Conservation (phyloP, 2,888 invertebrate species). For the Conchocele bisecta region DNA sequence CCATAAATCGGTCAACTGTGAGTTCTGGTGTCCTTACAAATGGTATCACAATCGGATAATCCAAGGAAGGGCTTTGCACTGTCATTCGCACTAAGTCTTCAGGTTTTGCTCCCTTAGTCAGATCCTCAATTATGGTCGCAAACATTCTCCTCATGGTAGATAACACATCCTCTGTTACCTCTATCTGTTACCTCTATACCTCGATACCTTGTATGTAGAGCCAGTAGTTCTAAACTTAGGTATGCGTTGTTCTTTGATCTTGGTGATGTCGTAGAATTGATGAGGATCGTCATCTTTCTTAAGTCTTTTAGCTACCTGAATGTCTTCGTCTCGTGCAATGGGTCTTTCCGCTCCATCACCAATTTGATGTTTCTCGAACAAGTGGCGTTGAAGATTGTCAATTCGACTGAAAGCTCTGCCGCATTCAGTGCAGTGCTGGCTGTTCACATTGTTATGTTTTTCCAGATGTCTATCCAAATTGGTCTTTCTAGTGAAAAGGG, state of each 20-base stretch:
- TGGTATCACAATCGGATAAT: conserved; percentile 14
- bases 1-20: conserved; percentile 15
- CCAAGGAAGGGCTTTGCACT: not conserved
- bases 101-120: not conserved
- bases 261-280: not conserved
- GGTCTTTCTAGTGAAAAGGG: conserved; percentile 1
- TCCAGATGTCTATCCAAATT: conserved; percentile 5
- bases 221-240: not conserved
- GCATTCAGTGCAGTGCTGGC: conserved; percentile 1
- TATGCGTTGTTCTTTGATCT: not conserved
- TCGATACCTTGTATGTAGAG: not conserved
- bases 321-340: not conserved
- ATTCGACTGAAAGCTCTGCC: not conserved
- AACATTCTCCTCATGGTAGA: not conserved
- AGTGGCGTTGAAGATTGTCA: not conserved
- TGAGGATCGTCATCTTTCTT: conserved; percentile 11
- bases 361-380: not conserved
- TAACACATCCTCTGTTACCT: not conserved
- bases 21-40: conserved; percentile 10
- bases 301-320: not conserved
- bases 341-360: not conserved
- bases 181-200: not conserved
- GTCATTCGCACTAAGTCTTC: conserved; percentile 1
- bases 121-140: not conserved
- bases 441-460: not conserved